Percentiles rank a stretch among this genome's conserved stretches.
Evolutionary conservation across 2,113 vertebrate genomes (phyloP).

Genomic region (Eupsittula cactorum): DNA sequence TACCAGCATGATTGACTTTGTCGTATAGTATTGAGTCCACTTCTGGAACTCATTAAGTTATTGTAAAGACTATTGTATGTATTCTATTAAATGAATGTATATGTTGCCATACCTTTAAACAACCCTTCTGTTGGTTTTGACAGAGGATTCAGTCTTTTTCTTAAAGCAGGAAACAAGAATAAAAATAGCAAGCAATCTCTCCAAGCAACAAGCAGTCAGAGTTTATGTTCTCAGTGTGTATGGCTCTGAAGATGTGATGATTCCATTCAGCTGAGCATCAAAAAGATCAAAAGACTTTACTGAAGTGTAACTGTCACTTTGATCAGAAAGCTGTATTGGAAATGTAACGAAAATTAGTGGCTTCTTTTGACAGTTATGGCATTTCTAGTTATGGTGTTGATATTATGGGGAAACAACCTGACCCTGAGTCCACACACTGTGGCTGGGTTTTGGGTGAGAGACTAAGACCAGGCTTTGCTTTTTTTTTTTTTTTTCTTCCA

Average conservation of each 20-base stretch:
- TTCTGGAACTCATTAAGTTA: slow-evolving; percentile 28
- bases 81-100: not conserved
- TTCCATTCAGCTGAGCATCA: slow-evolving; percentile 56
- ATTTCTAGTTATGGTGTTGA: slow-evolving; percentile 20
- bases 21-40: not conserved
- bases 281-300: slow-evolving; percentile 50
- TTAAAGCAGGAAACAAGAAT: not conserved
- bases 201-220: slow-evolving; percentile 24
- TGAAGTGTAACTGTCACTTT: slow-evolving; percentile 57
- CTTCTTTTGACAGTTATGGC: not conserved
- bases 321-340: slow-evolving; percentile 36
- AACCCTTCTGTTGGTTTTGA: not conserved
- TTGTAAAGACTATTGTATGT: not conserved
- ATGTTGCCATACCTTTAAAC: slow-evolving; percentile 24
- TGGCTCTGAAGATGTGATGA: slow-evolving; percentile 30
- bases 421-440: not conserved
- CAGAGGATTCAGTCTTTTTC: not conserved
- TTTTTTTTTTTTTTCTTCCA: not conserved
- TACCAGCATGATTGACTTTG: not conserved
- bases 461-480: not conserved
- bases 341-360: slow-evolving; percentile 25
- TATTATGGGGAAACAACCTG: slow-evolving; percentile 29
- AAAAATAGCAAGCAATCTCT: slow-evolving; percentile 47
- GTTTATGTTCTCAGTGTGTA: slow-evolving; percentile 42
- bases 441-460: slow-evolving; percentile 3